Base-by-base conservation (phyloP, 37 sponge, comb jelly and placozoan species). In the Chondrosia reniformis region DNA sequence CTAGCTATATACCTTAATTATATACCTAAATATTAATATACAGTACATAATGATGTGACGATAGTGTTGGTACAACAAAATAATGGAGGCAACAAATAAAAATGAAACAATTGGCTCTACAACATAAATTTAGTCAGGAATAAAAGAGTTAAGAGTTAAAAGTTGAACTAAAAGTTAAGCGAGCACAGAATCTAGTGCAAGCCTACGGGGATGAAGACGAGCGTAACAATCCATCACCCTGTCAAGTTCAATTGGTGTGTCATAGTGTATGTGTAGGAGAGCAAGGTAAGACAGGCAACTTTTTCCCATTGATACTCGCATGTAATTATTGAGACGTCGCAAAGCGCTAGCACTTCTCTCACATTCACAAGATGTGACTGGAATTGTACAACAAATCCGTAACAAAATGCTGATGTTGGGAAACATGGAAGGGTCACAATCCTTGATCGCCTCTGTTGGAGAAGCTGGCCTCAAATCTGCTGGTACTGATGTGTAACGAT, bases 351-450 rank as follows among this genome's bases (percentile, higher is more conserved):
- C 84, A 84, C 72, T 84, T 46, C 78, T 30, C 65, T 84, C 84
- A 25, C 84, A 84, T 55, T 84, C 78, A 21, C 76, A 82, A 44
- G 83, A 82, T 6, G 83, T 82, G 15, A 82, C 83, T 13, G 82
- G 82, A n/a, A 81, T 39, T 37, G 83, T 83, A 45, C 83, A 83
- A 41, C 67, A 77, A n/a, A 83, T 45, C 42, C 76, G 77, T 27
- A 83, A 76, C 1, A 83, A 49, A 25, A 36, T 64, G 22, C 25
- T 15, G 27, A 64, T 65, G 28, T 79, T 78, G 9, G 79, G 79
- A 13, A 61, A 79, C 33, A 12, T 17, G 57, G 46, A 78, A 19
- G n/a, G 32, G 49, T 84, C 69, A 64, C 77, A 77, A 8, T 43
- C 77, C 28, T 66, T 66, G 54, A 77, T 33, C 33, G 84, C 84